Evolutionary conservation across 2,113 vertebrate species (phyloP).

Genomic region (Henicopernis longicauda): DNA sequence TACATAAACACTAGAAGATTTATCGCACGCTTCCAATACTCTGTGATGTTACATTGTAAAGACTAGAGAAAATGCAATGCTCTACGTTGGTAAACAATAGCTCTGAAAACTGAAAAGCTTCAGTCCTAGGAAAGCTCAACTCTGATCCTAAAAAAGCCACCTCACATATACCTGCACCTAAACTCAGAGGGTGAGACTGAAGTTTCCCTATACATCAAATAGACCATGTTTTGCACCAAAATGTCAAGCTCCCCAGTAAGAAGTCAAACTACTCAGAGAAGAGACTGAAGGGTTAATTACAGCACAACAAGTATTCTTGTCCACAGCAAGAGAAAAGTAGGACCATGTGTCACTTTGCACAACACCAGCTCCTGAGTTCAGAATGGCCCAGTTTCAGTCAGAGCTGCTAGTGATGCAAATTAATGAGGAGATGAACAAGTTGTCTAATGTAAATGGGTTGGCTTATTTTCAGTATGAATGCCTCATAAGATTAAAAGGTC

Average conservation of each 20-base stretch:
- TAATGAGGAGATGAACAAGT: neutral
- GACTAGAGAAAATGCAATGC: neutral
- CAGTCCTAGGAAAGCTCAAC: neutral
- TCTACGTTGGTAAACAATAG: neutral
- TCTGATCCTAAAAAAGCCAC: neutral
- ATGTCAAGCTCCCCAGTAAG: accelerated
- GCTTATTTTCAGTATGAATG: conserved; percentile 8
- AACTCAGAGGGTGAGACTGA: neutral
- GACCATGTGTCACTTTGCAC: neutral
- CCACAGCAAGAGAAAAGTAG: neutral
- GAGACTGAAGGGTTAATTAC: neutral
- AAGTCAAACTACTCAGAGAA: neutral
- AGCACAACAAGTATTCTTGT: neutral
- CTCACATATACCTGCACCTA: neutral
- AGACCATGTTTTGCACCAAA: neutral
- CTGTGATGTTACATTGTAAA: neutral
- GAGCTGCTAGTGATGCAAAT: neutral
- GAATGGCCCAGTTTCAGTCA: neutral
- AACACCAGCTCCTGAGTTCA: neutral
- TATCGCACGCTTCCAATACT: neutral
- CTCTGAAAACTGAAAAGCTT: neutral
- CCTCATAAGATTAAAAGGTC: neutral
- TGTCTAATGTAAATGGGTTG: neutral
- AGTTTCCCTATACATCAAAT: neutral
- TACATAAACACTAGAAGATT: neutral